Evolutionary conservation across 2,888 invertebrate genomes (phyloP).

Genomic region (Dendrolimus pini): DNA sequence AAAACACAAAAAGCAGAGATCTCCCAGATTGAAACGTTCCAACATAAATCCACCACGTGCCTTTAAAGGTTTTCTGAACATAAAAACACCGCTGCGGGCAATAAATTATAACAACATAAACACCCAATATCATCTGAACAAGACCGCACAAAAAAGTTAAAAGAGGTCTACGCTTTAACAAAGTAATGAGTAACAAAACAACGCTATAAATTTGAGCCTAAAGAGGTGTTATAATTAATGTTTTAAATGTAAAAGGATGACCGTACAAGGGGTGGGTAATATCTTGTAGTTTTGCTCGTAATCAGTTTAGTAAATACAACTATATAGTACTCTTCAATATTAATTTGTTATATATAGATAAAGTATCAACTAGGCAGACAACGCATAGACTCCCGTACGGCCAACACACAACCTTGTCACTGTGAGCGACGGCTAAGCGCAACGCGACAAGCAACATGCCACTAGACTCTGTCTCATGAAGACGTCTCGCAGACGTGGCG

Average conservation of each 20-base stretch:
- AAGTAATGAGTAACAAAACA: conserved; percentile 64
- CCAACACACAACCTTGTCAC: too few species aligned
- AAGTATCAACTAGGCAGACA: too few species aligned
- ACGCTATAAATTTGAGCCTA: conserved; percentile 66
- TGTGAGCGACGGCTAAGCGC: too few species aligned
- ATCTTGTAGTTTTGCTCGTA: conserved; percentile 51
- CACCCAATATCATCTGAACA: conserved; percentile 46
- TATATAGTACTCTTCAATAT: too few species aligned
- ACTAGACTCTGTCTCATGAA: too few species aligned
- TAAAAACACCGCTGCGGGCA: conserved; percentile 52
- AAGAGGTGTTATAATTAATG: conserved; percentile 75
- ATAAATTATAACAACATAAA: conserved; percentile 68
- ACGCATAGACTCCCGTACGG: too few species aligned
- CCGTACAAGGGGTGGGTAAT: conserved; percentile 52
- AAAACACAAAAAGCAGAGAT: conserved; percentile 41
- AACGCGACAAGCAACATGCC: too few species aligned
- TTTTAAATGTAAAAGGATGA: conserved; percentile 58
- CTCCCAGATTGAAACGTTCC: conserved; percentile 64
- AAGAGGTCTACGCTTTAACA: conserved; percentile 24
- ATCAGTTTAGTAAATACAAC: too few species aligned
- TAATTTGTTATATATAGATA: too few species aligned
- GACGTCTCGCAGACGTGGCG: too few species aligned
- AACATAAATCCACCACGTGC: conserved; percentile 64
- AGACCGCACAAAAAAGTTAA: conserved; percentile 28
- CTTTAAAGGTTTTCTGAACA: conserved; percentile 46